Evolutionary conservation across 2,888 invertebrate genomes (phyloP).

Genomic region (Hirtodrosophila histrioides): DNA sequence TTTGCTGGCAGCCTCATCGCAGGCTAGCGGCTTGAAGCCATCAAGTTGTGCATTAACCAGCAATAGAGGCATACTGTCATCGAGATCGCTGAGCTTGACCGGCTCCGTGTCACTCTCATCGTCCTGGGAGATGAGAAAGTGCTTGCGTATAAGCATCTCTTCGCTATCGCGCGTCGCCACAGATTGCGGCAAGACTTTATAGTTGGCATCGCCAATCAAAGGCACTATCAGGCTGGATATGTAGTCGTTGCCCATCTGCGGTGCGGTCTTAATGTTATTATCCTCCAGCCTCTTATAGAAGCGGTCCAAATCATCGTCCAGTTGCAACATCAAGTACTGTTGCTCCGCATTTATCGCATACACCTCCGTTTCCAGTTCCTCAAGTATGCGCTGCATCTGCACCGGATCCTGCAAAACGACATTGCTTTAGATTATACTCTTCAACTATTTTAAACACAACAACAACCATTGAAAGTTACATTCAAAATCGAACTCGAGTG

Average conservation of each 20-base stretch:
- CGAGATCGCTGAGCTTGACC: constrained; percentile 62
- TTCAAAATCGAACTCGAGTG: too few species aligned
- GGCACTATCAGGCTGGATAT: constrained; percentile 76
- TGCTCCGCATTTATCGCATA: constrained; percentile 83
- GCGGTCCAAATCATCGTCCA: constrained; percentile 73
- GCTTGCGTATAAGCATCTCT: constrained; percentile 79
- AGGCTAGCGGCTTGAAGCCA: background rate
- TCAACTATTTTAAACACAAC: background rate
- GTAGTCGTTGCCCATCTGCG: constrained; percentile 64
- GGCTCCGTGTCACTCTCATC: constrained; percentile 59
- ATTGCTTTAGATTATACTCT: too few species aligned
- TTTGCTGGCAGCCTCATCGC: background rate
- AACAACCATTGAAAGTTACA: too few species aligned
- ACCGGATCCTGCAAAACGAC: constrained; percentile 62
- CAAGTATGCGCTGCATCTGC: constrained; percentile 76
- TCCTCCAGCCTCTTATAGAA: constrained; percentile 72
- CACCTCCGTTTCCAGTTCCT: constrained; percentile 82
- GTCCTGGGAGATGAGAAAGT: constrained; percentile 69
- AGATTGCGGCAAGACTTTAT: constrained; percentile 66
- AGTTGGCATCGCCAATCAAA: constrained; percentile 64
- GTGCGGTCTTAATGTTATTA: constrained; percentile 67
- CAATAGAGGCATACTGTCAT: constrained; percentile 51
- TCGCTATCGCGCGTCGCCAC: constrained; percentile 74
- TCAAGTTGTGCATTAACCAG: constrained; percentile 32
- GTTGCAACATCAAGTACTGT: constrained; percentile 71